Evolutionary conservation across 2,888 invertebrate genomes (phyloP), one percentile per base, ranked within the genome.

Genomic region (Spodoptera picta): DNA sequence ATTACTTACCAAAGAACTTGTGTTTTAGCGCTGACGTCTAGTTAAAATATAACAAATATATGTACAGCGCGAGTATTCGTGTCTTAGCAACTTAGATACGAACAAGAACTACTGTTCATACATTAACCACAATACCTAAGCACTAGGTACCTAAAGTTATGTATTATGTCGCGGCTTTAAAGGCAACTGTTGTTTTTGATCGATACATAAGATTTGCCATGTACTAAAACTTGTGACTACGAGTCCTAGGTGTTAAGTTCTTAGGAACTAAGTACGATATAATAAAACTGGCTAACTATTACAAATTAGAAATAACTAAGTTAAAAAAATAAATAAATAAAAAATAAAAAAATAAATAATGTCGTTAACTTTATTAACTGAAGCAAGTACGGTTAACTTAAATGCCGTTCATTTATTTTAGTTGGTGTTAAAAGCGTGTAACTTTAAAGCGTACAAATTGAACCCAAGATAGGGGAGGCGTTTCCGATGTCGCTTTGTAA

Each of bases 401-500:
- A 73, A 62, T 59, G n/a, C 24, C 27, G 46, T 46, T 47, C 14
- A 64, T 55, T 73, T 59, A 59, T 49, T 49, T 56, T 45, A 59
- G 31, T 27, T 50, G 41, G 51, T 56, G 55, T 47, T 46, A 70
- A 51, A 73, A 51, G 43, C 55, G 31, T 73, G 58, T 59, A 52
- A 72, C 54, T 69, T 61, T 62, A 46, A 62, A 75, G 59, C 54
- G 64, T 56, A 66, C 71, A 82, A 82, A 83, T 81, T 81, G 80
- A 82, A 82, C 60, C 55, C 81, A 79, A 77, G 68, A 83, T 69
- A 73, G 69, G 66, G 76, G 80, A 85, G 80, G 82, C 77, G 79
- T 80, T 79, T 73, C 79, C 75, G 69, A 84, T 84, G 79, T 82
- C 80, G 83, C 77, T 65, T 82, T 84, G 83, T 83, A 87, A 88